phyloP scores from a whole-genome alignment of 2,797 vertebrate species.

The Microhierax caerulescens region DNA sequence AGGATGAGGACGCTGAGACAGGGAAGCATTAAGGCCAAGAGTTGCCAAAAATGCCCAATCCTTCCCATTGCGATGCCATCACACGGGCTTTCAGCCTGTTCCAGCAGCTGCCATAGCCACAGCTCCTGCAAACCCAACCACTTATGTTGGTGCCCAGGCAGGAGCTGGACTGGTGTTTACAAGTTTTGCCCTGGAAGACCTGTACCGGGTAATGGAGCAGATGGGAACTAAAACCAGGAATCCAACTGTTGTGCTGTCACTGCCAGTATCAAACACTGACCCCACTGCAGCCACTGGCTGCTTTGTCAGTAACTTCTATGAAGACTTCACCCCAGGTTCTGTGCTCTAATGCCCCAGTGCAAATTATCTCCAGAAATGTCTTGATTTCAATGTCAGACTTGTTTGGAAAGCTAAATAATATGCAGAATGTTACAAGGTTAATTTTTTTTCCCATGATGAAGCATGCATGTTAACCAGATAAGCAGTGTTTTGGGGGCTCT shows the following conservation, averaged over 20 bases:
- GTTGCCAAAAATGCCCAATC: not conserved
- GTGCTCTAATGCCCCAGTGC: not conserved
- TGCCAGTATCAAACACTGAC: not conserved
- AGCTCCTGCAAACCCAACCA: not conserved
- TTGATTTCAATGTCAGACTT: constrained; percentile 43
- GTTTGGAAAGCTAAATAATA: constrained; percentile 33
- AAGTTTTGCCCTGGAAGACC: not conserved
- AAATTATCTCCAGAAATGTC: constrained; percentile 8
- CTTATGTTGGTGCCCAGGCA: not conserved
- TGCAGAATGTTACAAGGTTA: constrained; percentile 48
- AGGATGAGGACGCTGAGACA: not conserved
- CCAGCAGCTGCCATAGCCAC: not conserved
- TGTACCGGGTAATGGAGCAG: not conserved
- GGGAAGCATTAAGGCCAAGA: not conserved
- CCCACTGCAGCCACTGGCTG: not conserved
- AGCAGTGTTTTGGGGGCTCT: constrained; percentile 52
- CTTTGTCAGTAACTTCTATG: not conserved
- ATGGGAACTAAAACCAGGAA: not conserved
- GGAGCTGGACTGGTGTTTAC: not conserved
- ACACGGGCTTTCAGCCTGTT: not conserved
- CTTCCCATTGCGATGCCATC: not conserved
- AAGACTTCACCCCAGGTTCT: not conserved
- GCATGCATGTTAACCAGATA: constrained; percentile 62
- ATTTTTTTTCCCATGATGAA: constrained; percentile 33
- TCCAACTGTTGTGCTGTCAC: not conserved